These are phyloP conservation scores for Laodelphax striatellus DNA, from an alignment of 1,140 invertebrate genomes.

Conservation along the genomic window DNA sequence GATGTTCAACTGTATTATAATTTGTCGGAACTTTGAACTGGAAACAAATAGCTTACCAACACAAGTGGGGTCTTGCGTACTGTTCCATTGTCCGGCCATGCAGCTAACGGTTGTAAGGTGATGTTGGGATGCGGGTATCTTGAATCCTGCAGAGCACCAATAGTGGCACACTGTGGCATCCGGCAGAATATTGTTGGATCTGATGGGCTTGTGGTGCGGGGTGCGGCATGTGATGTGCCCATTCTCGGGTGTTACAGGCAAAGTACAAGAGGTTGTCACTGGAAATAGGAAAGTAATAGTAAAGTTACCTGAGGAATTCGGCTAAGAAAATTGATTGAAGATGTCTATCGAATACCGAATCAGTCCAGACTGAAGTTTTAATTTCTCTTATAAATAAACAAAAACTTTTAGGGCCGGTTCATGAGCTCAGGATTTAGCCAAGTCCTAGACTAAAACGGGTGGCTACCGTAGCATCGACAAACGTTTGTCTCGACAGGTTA, in stretches of 20 bases:
- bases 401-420: too few relatives aligned
- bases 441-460: too few relatives aligned
- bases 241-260: background rate
- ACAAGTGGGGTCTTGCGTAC: background rate
- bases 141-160: background rate
- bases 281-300: background rate
- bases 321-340: too few relatives aligned
- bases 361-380: too few relatives aligned
- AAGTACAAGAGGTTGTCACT: background rate
- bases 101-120: background rate
- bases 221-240: background rate
- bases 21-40: background rate
- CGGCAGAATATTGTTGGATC: background rate
- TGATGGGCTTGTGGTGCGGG: background rate
- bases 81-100: background rate
- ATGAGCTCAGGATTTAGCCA: too few relatives aligned
- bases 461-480: too few relatives aligned
- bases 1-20: too few relatives aligned
- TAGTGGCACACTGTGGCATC: background rate
- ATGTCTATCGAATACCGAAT: too few relatives aligned
- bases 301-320: too few relatives aligned
- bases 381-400: too few relatives aligned
- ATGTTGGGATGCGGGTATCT: background rate
- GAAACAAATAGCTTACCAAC: too few relatives aligned
- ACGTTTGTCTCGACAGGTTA: too few relatives aligned